phyloP scores from a whole-genome alignment of 2,113 vertebrate genomes.

The Chloebia gouldiae region DNA sequence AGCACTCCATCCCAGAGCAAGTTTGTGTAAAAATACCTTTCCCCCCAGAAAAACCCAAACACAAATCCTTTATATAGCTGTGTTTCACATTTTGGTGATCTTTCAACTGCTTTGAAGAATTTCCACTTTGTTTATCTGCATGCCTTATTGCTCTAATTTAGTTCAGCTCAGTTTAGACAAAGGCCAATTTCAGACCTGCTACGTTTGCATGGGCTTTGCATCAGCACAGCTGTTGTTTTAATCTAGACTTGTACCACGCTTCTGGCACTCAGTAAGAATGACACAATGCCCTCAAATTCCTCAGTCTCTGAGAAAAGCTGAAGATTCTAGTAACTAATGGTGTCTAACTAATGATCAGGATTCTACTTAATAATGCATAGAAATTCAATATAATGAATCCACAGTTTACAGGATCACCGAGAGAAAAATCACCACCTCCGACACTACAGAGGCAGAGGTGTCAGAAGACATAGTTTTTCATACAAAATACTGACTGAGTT shows the following conservation, averaged over 20 bases:
- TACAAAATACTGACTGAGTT: not conserved
- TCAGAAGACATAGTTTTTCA: not conserved
- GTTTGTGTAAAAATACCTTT: not conserved
- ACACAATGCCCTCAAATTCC: not conserved
- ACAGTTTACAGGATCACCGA: not conserved
- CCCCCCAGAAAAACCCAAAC: not conserved
- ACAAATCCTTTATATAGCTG: not conserved
- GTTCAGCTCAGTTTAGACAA: not conserved
- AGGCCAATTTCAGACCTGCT: not conserved
- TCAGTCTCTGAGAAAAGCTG: not conserved
- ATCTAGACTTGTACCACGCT: not conserved
- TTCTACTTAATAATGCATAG: not conserved
- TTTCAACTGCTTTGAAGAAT: not conserved
- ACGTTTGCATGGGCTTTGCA: not conserved
- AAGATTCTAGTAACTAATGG: not conserved
- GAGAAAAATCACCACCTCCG: not conserved
- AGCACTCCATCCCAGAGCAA: not conserved
- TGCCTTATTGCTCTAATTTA: not conserved
- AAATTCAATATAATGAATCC: not conserved
- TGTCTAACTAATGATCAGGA: not conserved
- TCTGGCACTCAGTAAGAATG: not conserved
- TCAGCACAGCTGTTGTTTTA: not conserved
- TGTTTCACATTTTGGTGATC: not conserved
- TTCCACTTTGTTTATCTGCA: not conserved
- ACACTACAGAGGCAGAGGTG: not conserved